These are phyloP conservation scores for Aythya baeri DNA, from an alignment of 2,113 vertebrate genomes.

Conservation along the genomic window DNA sequence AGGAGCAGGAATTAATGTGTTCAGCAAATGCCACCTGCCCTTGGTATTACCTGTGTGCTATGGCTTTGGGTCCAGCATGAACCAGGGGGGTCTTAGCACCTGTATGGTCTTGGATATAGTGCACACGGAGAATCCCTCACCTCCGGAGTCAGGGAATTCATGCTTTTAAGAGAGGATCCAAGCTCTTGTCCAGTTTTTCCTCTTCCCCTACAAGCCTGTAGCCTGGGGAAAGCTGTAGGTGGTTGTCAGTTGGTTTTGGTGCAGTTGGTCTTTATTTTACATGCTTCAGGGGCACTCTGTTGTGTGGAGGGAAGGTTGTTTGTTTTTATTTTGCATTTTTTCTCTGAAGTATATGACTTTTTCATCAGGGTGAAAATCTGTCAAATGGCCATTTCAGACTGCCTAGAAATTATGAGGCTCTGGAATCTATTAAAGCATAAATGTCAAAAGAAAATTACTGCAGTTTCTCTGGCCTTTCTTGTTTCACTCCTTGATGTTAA, in stretches of 20 bases:
- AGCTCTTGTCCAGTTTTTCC: not conserved
- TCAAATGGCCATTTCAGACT: slow-evolving; percentile 61
- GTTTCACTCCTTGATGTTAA: slow-evolving; percentile 49
- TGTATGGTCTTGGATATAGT: not conserved
- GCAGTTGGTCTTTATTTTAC: not conserved
- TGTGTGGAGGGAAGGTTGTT: slow-evolving; percentile 1
- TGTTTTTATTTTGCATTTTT: slow-evolving; percentile 52
- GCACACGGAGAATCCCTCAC: not conserved
- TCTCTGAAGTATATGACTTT: slow-evolving; percentile 48
- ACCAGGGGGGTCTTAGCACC: not conserved
- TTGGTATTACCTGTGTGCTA: rapidly evolving
- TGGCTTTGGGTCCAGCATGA: not conserved
- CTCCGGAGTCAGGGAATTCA: not conserved
- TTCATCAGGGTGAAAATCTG: slow-evolving; percentile 66
- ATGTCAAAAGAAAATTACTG: slow-evolving; percentile 78
- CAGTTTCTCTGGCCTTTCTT: slow-evolving; percentile 65
- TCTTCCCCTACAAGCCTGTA: not conserved
- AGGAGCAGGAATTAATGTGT: not conserved
- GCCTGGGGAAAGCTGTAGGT: not conserved
- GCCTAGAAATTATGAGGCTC: slow-evolving; percentile 71
- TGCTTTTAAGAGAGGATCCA: not conserved
- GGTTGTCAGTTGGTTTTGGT: not conserved
- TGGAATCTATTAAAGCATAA: slow-evolving; percentile 80
- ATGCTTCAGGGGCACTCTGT: not conserved
- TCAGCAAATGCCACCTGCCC: not conserved